Conservation (phyloP, 2,797 vertebrate species). For the Pitangus sulphuratus region DNA sequence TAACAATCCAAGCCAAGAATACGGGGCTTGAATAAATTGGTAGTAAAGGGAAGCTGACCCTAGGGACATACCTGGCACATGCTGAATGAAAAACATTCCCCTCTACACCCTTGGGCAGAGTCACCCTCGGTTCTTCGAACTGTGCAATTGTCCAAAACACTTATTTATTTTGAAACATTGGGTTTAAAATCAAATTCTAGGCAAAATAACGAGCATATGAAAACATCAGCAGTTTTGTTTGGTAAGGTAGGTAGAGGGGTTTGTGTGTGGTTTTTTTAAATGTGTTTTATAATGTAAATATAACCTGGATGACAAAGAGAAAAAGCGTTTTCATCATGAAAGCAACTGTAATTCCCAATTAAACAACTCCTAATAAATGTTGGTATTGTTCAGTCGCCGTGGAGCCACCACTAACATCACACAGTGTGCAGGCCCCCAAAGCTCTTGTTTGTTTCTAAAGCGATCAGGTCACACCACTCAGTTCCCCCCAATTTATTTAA, state of each 20-base stretch:
- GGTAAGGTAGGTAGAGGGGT: not conserved
- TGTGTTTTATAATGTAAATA: not conserved
- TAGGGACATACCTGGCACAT: not conserved
- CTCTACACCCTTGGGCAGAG: not conserved
- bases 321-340: conserved; percentile 55
- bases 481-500: conserved; percentile 74
- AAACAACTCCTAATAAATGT: conserved; percentile 19
- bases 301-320: conserved; percentile 37
- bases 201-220: not conserved
- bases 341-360: conserved; percentile 44
- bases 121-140: not conserved
- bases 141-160: not conserved
- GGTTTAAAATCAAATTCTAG: not conserved
- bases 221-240: not conserved
- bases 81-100: not conserved
- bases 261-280: not conserved
- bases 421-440: conserved; percentile 15
- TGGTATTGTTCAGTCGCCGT: not conserved
- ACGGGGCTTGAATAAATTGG: not conserved
- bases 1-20: not conserved
- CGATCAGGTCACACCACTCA: conserved; percentile 55
- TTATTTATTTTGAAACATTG: not conserved
- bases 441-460: conserved; percentile 65
- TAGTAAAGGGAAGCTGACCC: not conserved
- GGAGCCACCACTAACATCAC: conserved; percentile 32